These are phyloP conservation scores for Sesia bembeciformis DNA, from an alignment of 2,888 invertebrate species.

Conservation along the genomic window DNA sequence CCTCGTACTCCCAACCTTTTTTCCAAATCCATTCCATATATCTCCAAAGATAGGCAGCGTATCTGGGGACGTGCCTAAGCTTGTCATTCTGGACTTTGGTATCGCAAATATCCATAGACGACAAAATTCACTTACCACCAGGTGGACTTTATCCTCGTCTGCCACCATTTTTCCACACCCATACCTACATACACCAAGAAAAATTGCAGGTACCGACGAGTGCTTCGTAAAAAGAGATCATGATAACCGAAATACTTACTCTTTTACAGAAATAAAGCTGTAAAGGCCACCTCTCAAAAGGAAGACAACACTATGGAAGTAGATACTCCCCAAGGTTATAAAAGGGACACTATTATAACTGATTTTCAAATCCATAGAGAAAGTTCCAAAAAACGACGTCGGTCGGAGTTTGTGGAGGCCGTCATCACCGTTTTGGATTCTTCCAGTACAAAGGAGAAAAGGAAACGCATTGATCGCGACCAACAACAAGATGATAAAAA, in stretches of 20 bases:
- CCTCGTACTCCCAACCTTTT: no score
- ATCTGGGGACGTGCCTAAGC: no score
- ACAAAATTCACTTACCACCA: no score
- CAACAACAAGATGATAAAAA: slow-evolving; percentile 8
- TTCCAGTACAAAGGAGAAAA: slow-evolving; percentile 34
- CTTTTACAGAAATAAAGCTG: neutral
- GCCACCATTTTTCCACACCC: no score
- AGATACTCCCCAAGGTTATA: slow-evolving; percentile 10
- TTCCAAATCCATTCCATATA: no score
- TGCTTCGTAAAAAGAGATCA: no score
- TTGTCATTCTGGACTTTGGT: no score
- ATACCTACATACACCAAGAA: no score
- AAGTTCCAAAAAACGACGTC: slow-evolving; percentile 43
- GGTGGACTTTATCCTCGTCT: no score
- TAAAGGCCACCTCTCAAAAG: neutral
- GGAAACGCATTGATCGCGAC: slow-evolving; percentile 20
- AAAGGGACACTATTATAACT: neutral
- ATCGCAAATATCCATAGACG: no score
- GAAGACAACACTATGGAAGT: slow-evolving; percentile 23
- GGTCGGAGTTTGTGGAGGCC: slow-evolving; percentile 46
- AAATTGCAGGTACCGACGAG: no score
- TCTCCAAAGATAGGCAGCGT: no score
- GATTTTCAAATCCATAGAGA: slow-evolving; percentile 12
- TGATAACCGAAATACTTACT: neutral
- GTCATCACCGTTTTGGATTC: slow-evolving; percentile 34